Base-by-base conservation (phyloP, 2,113 vertebrate species). In the Cromileptes altivelis region DNA sequence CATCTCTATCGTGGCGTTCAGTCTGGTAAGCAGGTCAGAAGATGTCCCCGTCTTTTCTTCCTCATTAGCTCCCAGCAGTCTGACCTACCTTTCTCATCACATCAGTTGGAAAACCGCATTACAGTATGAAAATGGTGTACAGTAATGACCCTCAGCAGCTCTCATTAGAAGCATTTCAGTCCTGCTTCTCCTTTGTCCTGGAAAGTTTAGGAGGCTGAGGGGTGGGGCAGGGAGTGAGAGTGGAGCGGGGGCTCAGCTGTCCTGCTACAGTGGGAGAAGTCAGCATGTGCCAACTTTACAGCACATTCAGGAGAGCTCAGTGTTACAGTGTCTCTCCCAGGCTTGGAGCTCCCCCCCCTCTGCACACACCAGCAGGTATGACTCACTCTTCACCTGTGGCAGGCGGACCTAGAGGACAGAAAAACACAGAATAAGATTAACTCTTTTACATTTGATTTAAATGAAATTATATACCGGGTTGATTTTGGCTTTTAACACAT, bases 291-390 rank as follows among this genome's bases (percentile, higher is more conserved):
- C 23, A 9, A 9, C 67, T 53, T 11, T 25, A 30, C 23, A 37
- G 50, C 8, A 2, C 6, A 3, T n/a, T 92, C 85, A 91, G 81
- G 85, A 91, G 33, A 94, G 61, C 45, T 93, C 84, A 2, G 82
- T 45, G 19, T 55, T 82, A 58, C 76, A 68, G 49, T 75, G 80
- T 65, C 90, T 78, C n/a, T 78, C 63, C 91, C 91, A 92, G 84
- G 82, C 82, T 33, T 82, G 83, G n/a, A 91, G 60, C 18, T 83
- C 84, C 4, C 77, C 72, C 19, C 78, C 79, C 40, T 52, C 77
- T 17, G 86, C 92, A 91, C 93, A 95, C 72, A 90, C 89, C 84
- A 94, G 86, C 81, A 95, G 70, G 81, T 94, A 95, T 0, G 78
- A 89, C 89, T 94, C 92, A 93, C 82, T 85, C 72, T 42, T 94